A percentile compares a stretch with the other conserved stretches of the same genome.
These are phyloP conservation scores for Tor tambroides DNA, from an alignment of 2,113 vertebrate species.

Conservation along the genomic window DNA sequence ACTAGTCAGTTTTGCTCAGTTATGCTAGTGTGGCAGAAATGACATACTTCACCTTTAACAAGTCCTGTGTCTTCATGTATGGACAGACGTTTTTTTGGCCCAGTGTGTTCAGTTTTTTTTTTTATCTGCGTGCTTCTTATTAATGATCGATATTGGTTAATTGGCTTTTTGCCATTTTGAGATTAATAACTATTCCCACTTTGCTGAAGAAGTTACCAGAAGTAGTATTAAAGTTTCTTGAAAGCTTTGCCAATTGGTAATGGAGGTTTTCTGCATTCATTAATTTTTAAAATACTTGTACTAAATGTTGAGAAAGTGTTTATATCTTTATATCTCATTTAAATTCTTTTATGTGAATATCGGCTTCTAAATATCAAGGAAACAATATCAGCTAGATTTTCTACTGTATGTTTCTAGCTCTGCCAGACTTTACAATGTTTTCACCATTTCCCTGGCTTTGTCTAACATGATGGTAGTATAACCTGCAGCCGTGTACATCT, in stretches of 20 bases:
- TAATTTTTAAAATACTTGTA: neutral
- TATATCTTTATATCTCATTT: too few species aligned
- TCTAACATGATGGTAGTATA: neutral
- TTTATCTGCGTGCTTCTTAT: neutral
- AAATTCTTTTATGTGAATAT: too few species aligned
- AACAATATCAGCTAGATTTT: neutral
- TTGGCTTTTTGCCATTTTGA: neutral
- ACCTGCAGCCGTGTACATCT: constrained; percentile 2
- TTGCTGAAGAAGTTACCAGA: neutral
- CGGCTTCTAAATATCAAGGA: too few species aligned
- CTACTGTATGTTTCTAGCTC: neutral
- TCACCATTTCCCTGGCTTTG: neutral
- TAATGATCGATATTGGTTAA: neutral
- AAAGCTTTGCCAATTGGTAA: neutral
- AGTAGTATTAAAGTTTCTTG: neutral
- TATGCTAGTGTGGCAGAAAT: neutral
- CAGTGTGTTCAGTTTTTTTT: neutral
- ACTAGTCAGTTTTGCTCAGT: neutral
- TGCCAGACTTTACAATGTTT: neutral
- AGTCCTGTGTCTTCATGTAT: neutral
- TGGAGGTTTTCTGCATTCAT: neutral
- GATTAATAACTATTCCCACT: neutral
- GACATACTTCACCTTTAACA: neutral
- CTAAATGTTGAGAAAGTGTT: too few species aligned
- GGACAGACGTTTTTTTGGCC: neutral